These are phyloP conservation scores for Venturia canescens DNA, from an alignment of 1,140 invertebrate genomes.

Conservation along the genomic window DNA sequence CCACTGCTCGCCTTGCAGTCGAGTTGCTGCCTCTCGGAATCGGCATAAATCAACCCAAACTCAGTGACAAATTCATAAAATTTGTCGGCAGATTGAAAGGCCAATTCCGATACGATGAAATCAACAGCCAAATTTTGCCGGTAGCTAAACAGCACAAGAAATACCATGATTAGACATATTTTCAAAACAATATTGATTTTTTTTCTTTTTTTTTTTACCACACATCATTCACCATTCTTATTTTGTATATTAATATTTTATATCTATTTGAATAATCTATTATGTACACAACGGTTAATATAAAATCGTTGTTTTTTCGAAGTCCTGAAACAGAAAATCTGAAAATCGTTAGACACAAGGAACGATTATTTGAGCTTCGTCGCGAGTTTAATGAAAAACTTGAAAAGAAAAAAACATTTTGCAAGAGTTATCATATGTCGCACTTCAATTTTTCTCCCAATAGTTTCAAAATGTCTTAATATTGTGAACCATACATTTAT, in stretches of 20 bases:
- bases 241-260: slow-evolving; percentile 37
- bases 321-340: slow-evolving; percentile 75
- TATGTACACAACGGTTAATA: slow-evolving; percentile 43
- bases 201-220: slow-evolving; percentile 41
- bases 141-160: slow-evolving; percentile 88
- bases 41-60: slow-evolving; percentile 87
- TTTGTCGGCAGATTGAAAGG: slow-evolving; percentile 88
- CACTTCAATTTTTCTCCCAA: not conserved
- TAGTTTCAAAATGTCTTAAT: not conserved
- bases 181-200: too few relatives aligned
- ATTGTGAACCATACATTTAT: too few relatives aligned
- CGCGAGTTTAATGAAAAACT: not conserved
- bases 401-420: not conserved
- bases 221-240: slow-evolving; percentile 41
- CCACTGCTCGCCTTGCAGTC: slow-evolving; percentile 91
- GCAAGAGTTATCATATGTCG: not conserved
- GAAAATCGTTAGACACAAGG: slow-evolving; percentile 31
- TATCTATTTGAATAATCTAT: slow-evolving; percentile 26
- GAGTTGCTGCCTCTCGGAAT: slow-evolving; percentile 83
- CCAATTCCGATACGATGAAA: slow-evolving; percentile 90
- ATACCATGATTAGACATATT: slow-evolving; percentile 69
- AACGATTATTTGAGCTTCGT: slow-evolving; percentile 23
- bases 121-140: slow-evolving; percentile 92
- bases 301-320: slow-evolving; percentile 59
- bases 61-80: slow-evolving; percentile 91